These are phyloP conservation scores for Drosophila sproati DNA, from an alignment of 1,140 invertebrate genomes.

Conservation along the genomic window DNA sequence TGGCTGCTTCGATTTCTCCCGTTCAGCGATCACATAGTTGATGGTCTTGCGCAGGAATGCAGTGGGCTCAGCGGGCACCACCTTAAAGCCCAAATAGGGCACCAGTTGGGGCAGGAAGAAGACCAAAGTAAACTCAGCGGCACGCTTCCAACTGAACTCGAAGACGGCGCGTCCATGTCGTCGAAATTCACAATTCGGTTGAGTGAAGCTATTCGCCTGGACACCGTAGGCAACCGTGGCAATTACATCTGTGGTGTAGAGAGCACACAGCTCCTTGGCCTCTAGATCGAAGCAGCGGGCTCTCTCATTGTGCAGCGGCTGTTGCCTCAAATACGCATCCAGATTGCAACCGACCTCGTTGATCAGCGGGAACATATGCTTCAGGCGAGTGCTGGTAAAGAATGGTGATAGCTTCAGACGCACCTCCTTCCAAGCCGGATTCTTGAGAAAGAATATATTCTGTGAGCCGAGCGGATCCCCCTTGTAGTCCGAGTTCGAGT, in stretches of 20 bases:
- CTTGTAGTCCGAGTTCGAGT: constrained; percentile 86
- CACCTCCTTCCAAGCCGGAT: constrained; percentile 85
- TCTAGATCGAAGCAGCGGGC: constrained; percentile 71
- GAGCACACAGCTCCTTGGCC: constrained; percentile 85
- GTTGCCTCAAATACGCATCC: constrained; percentile 68
- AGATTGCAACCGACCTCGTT: constrained; percentile 78
- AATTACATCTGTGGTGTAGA: constrained; percentile 87
- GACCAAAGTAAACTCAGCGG: constrained; percentile 85
- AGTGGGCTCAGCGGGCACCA: constrained; percentile 54
- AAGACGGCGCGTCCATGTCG: constrained; percentile 85
- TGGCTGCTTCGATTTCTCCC: constrained; percentile 62
- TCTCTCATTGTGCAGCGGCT: constrained; percentile 57
- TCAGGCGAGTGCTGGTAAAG: constrained; percentile 86
- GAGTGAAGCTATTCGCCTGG: constrained; percentile 85
- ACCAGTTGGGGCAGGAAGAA: constrained; percentile 84
- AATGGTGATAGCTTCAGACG: constrained; percentile 86
- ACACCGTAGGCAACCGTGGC: constrained; percentile 87
- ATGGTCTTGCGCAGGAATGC: constrained; percentile 80
- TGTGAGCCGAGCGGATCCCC: constrained; percentile 70
- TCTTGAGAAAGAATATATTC: constrained; percentile 79
- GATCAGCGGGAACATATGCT: constrained; percentile 86
- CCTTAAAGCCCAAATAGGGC: constrained; percentile 69
- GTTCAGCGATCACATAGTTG: constrained; percentile 80
- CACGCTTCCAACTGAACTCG: constrained; percentile 85
- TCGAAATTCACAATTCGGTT: constrained; percentile 85